Evolutionary conservation across 2,113 vertebrate species (phyloP), one percentile per base, ranked within the genome.

Genomic region (Albula goreensis): DNA sequence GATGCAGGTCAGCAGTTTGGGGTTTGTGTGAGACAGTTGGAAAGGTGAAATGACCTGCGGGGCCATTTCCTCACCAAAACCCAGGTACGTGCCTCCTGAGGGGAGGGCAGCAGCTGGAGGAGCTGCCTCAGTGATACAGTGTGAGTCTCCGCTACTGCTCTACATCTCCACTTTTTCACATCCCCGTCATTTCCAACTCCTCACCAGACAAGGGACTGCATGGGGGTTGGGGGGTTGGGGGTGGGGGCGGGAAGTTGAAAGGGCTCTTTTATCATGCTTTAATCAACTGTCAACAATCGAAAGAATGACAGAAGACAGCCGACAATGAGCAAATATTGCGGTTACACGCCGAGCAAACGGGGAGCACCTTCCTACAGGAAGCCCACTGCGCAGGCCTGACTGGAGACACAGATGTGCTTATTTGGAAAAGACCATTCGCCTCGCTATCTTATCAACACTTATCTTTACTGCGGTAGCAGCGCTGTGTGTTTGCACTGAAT

Each of bases 261-360:
- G 85, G 84, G 82, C 63, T 87, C 88, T 85, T 87, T 90, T 85
- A 90, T 87, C 87, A 82, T 63, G 70, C 78, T 83, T 83, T 53
- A 87, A 86, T 85, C 78, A 88, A 85, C 41, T 56, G 83, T 86
- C 83, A 87, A 85, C 85, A 85, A 63, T 60, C 49, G 53, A 86
- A 56, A 31, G 81, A 84, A 89, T 81, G 31, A 74, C 63, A 83
- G 82, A 56, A 77, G 22, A 5, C 50, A 48, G 41, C 57, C 80
- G 51, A 78, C 82, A 48, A 25, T 8, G 25, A 49, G 77, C 78
- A 90, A 87, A 90, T 70, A 86, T 78, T 48, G 49, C 84, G 84
- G 70, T 63, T 41, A 50, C 41, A 70, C 66, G 80, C 51, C 80
- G 85, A 84, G 70, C 81, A 88, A 86, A 87, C 79, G 74, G 13